phyloP scores from a whole-genome alignment of 2,888 invertebrate species.

The Drosophila eohydei region DNA sequence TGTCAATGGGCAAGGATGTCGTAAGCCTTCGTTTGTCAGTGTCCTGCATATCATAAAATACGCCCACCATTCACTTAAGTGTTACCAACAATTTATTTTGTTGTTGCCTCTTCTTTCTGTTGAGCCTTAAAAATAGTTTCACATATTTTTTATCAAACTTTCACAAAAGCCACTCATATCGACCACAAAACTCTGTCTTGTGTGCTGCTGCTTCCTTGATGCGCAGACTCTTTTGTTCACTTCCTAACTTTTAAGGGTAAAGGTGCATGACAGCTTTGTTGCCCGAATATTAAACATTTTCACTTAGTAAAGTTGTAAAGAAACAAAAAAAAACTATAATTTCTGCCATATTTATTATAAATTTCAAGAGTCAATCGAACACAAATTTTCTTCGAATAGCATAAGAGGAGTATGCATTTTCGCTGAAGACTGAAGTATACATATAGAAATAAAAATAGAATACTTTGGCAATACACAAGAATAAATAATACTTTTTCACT shows the following conservation, averaged over 20 bases:
- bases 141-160: slow-evolving; percentile 6
- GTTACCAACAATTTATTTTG: slow-evolving; percentile 57
- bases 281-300: neutral
- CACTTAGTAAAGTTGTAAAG: neutral
- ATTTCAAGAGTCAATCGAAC: neutral
- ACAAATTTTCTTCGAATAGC: neutral
- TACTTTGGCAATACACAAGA: too few relatives aligned
- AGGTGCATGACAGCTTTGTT: slow-evolving; percentile 25
- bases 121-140: slow-evolving; percentile 53
- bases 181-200: slow-evolving; percentile 15
- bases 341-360: neutral
- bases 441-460: too few relatives aligned
- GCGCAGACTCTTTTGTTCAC: slow-evolving; percentile 32
- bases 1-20: slow-evolving; percentile 29
- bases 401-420: too few relatives aligned
- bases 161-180: neutral
- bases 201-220: slow-evolving; percentile 20
- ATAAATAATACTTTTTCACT: too few relatives aligned
- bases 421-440: too few relatives aligned
- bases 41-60: slow-evolving; percentile 56
- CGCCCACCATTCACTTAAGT: slow-evolving; percentile 41
- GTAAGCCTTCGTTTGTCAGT: slow-evolving; percentile 45
- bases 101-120: slow-evolving; percentile 38
- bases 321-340: neutral
- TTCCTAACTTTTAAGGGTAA: slow-evolving; percentile 20